These are phyloP conservation scores for Tachina grossa DNA, from an alignment of 2,888 invertebrate genomes.

Conservation along the genomic window DNA sequence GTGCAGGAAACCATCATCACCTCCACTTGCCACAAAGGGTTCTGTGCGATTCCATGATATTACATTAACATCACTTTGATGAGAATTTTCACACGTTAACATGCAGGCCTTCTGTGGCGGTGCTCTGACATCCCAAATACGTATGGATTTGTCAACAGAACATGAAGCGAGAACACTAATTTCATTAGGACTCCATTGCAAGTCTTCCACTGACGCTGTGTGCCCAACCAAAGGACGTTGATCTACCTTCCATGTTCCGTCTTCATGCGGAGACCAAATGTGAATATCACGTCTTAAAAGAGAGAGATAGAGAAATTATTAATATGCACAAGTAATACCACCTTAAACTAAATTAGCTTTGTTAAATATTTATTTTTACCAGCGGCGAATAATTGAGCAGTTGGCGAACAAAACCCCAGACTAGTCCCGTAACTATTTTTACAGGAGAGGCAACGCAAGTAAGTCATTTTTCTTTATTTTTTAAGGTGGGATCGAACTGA, in stretches of 20 bases:
- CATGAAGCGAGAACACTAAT: slow-evolving; percentile 93
- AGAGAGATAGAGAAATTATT: not conserved
- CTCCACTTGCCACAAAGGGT: slow-evolving; percentile 95
- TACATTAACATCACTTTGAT: slow-evolving; percentile 97
- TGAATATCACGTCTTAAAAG: slow-evolving; percentile 89
- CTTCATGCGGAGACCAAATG: slow-evolving; percentile 93
- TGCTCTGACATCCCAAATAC: slow-evolving; percentile 97
- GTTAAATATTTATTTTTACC: no score
- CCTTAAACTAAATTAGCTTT: not conserved
- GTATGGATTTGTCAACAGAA: slow-evolving; percentile 94
- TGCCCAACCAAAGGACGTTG: slow-evolving; percentile 95
- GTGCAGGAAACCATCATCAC: slow-evolving; percentile 97
- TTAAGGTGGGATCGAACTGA: no score
- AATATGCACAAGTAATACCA: no score
- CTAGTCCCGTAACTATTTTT: no score
- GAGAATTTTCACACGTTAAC: slow-evolving; percentile 93
- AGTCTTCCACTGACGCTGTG: slow-evolving; percentile 96
- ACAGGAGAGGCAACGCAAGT: not conserved
- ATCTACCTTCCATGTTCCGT: slow-evolving; percentile 93
- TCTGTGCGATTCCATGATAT: slow-evolving; percentile 98
- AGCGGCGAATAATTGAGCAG: no score
- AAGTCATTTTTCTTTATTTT: no score
- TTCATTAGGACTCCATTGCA: slow-evolving; percentile 99
- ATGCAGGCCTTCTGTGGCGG: slow-evolving; percentile 95
- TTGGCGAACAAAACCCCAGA: no score